A percentile compares a stretch with the other conserved stretches of the same genome.
phyloP scores from a whole-genome alignment of 2,888 invertebrate species.

The Brachyopa scutellaris region DNA sequence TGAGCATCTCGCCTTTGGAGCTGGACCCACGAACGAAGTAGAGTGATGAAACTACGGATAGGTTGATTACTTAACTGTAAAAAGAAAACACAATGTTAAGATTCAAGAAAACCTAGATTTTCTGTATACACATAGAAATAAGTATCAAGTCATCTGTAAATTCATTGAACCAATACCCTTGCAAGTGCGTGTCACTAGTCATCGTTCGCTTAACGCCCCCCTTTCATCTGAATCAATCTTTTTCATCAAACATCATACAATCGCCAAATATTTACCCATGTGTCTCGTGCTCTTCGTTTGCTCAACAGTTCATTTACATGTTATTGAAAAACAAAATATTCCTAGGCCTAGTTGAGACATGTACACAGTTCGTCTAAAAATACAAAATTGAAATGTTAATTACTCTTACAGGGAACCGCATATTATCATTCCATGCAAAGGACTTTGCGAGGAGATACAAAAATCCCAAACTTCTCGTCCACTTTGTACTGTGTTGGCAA shows the following conservation, averaged over 20 bases:
- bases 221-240: neutral
- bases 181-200: no score
- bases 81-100: no score
- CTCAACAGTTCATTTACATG: conserved; percentile 65
- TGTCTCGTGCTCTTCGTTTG: conserved; percentile 51
- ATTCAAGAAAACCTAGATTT: no score
- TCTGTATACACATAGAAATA: no score
- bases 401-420: conserved; percentile 63
- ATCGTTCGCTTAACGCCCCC: no score
- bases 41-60: no score
- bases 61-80: no score
- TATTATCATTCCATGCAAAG: conserved; percentile 16
- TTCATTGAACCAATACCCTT: no score
- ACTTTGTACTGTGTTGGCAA: conserved; percentile 69
- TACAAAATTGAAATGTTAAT: conserved; percentile 61
- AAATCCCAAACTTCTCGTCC: conserved; percentile 49
- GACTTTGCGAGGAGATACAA: conserved; percentile 49
- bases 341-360: conserved; percentile 18
- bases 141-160: no score
- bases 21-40: no score
- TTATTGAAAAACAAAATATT: conserved; percentile 58
- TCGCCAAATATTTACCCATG: conserved; percentile 56
- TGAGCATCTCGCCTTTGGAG: no score
- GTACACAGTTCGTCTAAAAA: neutral
- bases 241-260: neutral